A percentile compares a stretch with the other conserved stretches of the same genome.
Evolutionary conservation across 2,888 invertebrate genomes (phyloP).

Genomic region (Drosophila recens): DNA sequence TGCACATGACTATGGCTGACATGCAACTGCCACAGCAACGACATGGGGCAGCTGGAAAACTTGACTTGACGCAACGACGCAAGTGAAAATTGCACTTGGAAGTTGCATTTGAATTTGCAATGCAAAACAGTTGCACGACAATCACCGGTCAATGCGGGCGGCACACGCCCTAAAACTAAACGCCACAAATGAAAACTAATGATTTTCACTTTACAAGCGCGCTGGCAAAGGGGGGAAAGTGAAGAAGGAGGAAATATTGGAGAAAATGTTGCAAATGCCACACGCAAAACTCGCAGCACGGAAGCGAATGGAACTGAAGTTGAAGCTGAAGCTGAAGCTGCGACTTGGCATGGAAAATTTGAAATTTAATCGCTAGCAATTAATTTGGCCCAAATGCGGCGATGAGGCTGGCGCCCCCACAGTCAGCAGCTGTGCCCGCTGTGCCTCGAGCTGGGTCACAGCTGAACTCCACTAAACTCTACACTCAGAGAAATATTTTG

Average conservation of each 20-base stretch:
- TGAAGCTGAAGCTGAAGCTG: conserved; percentile 16
- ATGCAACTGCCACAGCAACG: conserved; percentile 71
- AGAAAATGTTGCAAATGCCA: conserved; percentile 36
- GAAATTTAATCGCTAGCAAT: conserved; percentile 81
- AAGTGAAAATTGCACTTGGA: conserved; percentile 75
- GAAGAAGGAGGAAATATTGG: background rate
- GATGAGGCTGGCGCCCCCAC: conserved; percentile 74
- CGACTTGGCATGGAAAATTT: conserved; percentile 76
- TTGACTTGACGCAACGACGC: conserved; percentile 52
- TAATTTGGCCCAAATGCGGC: conserved; percentile 75
- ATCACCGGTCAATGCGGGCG: conserved; percentile 24
- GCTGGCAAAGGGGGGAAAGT: background rate
- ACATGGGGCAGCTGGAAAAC: conserved; percentile 26
- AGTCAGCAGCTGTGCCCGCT: conserved; percentile 71
- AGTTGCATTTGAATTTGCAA: conserved; percentile 70
- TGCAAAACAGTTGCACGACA: conserved; percentile 78
- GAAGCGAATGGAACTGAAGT: conserved; percentile 60
- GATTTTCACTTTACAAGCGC: conserved; percentile 70
- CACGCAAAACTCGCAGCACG: conserved; percentile 75
- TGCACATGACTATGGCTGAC: conserved; percentile 52
- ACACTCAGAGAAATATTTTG: background rate
- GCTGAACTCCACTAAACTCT: conserved; percentile 20
- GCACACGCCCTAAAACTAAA: conserved; percentile 77
- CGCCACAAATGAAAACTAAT: conserved; percentile 79
- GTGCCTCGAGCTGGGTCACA: conserved; percentile 66